Conservation (phyloP, 2,113 vertebrate species). For the Hippoglossus stenolepis region DNA sequence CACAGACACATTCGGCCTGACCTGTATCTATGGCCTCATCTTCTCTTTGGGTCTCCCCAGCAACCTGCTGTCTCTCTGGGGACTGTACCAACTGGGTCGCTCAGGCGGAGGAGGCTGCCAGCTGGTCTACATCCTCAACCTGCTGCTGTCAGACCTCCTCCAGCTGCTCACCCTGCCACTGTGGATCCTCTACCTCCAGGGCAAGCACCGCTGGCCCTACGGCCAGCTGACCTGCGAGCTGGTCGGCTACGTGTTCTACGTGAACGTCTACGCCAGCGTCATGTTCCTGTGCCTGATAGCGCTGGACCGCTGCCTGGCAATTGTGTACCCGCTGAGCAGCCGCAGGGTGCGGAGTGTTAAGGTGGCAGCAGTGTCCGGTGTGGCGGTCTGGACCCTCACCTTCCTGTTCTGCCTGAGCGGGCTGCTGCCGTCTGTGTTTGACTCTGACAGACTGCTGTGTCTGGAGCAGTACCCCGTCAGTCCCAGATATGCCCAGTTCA, state of each 20-base stretch:
- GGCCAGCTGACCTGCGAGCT: conserved; percentile 67
- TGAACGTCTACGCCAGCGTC: conserved; percentile 83
- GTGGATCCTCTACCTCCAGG: conserved; percentile 81
- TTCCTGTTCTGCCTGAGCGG: conserved; percentile 83
- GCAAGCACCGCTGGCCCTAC: conserved; percentile 70
- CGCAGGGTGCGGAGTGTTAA: conserved; percentile 73
- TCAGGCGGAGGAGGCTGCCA: conserved; percentile 74
- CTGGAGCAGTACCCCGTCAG: conserved; percentile 77
- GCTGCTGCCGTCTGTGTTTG: conserved; percentile 80
- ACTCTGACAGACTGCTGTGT: conserved; percentile 63
- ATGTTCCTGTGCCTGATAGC: conserved; percentile 84
- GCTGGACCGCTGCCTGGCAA: conserved; percentile 81
- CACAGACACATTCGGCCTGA: conserved; percentile 78
- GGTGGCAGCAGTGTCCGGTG: conserved; percentile 62
- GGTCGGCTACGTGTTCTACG: conserved; percentile 80
- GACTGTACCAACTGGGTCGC: conserved; percentile 79
- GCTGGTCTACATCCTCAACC: conserved; percentile 84
- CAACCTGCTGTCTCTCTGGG: conserved; percentile 83
- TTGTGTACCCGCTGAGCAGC: conserved; percentile 79
- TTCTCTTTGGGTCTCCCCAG: conserved; percentile 80
- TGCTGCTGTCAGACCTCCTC: conserved; percentile 83
- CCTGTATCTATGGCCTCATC: conserved; percentile 81
- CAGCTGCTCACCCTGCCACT: conserved; percentile 82
- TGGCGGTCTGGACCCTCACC: conserved; percentile 72
- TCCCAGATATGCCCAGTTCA: conserved; percentile 75